Conservation (phyloP, 1,140 invertebrate species). For the Lucilia sericata region DNA sequence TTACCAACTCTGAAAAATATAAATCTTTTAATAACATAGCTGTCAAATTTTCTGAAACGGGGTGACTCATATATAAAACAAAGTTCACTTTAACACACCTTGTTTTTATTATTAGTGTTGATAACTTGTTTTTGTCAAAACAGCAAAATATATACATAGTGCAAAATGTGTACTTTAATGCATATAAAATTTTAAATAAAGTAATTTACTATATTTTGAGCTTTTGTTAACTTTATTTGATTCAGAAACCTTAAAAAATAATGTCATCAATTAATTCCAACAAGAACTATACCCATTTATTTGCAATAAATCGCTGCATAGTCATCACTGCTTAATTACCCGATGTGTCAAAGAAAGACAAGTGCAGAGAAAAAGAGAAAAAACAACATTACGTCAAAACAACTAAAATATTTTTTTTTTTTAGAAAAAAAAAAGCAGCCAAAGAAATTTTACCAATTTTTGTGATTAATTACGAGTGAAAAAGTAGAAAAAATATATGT, state of each 20-base stretch:
- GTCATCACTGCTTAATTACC: too few relatives aligned
- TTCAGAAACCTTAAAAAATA: too few relatives aligned
- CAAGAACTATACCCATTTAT: too few relatives aligned
- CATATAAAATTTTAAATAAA: too few relatives aligned
- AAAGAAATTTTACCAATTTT: constrained; percentile 30
- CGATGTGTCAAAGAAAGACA: background rate
- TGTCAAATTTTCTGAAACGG: background rate
- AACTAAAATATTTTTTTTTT: constrained; percentile 28
- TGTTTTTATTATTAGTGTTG: background rate
- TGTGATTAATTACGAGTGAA: constrained; percentile 38
- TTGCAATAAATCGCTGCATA: too few relatives aligned
- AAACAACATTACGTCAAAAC: constrained; percentile 33
- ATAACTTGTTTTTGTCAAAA: too few relatives aligned
- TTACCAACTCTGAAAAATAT: too few relatives aligned
- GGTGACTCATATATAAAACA: background rate
- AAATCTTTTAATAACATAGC: background rate
- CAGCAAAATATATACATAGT: too few relatives aligned
- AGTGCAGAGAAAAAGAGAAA: background rate
- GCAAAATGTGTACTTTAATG: too few relatives aligned
- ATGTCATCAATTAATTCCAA: too few relatives aligned
- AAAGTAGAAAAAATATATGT: background rate
- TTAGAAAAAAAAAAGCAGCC: background rate
- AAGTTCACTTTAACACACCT: background rate
- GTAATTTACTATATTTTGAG: too few relatives aligned
- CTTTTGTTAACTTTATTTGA: too few relatives aligned